Evolutionary conservation across 2,797 vertebrate species (phyloP).

Genomic region (Muraenolepis orangiensis): DNA sequence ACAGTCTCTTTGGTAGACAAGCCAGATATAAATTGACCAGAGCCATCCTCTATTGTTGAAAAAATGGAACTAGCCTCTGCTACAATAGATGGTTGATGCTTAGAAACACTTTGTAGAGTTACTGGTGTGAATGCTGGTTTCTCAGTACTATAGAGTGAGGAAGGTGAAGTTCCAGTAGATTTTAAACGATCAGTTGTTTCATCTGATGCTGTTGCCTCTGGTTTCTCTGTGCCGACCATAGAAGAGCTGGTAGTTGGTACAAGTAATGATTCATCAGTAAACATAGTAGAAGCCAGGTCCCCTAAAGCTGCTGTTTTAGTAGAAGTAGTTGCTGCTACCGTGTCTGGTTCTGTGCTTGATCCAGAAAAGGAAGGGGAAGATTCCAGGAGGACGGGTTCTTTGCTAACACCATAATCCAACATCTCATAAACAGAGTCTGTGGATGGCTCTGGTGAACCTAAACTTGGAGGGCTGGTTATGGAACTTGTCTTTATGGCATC

Average conservation of each 20-base stretch:
- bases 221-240: background rate
- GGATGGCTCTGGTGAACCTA: background rate
- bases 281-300: background rate
- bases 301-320: background rate
- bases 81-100: background rate
- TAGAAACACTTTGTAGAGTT: background rate
- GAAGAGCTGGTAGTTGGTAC: background rate
- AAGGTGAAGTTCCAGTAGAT: background rate
- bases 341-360: slow-evolving; percentile 3
- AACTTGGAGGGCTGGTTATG: background rate
- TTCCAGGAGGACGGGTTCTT: background rate
- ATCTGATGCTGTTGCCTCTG: background rate
- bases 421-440: background rate
- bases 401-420: background rate
- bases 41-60: background rate
- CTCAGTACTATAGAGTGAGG: background rate
- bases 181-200: background rate
- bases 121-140: background rate
- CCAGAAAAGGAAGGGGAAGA: background rate
- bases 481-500: background rate
- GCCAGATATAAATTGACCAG: slow-evolving; percentile 10
- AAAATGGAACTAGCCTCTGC: background rate
- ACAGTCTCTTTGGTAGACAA: background rate
- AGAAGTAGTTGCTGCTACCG: background rate
- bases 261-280: background rate